phyloP scores from a whole-genome alignment of 53 echinoderm and acorn worm species.

The Paracentrotus lividus region DNA sequence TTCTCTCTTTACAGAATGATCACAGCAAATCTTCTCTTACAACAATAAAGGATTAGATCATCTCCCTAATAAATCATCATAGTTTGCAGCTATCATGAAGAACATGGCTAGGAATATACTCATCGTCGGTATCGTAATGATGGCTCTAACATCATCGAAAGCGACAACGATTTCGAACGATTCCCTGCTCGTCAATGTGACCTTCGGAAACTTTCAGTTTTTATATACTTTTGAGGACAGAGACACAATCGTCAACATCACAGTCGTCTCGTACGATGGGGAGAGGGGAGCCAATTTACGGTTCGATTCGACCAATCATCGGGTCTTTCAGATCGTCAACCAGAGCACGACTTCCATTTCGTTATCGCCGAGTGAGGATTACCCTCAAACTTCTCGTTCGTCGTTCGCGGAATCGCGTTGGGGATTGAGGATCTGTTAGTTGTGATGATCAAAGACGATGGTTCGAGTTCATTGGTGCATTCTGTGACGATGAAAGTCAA shows the following conservation, averaged over 20 bases:
- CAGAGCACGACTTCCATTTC: slow-evolving; percentile 11
- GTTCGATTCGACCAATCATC: slow-evolving; percentile 24
- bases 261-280: slow-evolving; percentile 36
- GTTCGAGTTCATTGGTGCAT: neutral
- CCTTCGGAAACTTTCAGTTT: slow-evolving; percentile 33
- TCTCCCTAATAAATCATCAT: neutral
- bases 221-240: slow-evolving; percentile 45
- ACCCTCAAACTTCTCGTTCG: slow-evolving; percentile 8
- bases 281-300: neutral
- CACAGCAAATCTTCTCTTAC: neutral
- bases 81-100: neutral
- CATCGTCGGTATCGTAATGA: neutral
- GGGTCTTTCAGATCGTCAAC: slow-evolving; percentile 64
- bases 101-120: neutral
- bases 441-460: slow-evolving; percentile 47
- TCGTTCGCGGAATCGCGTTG: slow-evolving; percentile 36
- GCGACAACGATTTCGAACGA: neutral
- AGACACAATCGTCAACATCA: neutral
- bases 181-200: slow-evolving; percentile 43
- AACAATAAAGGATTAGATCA: neutral
- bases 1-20: neutral
- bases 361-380: neutral
- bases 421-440: slow-evolving; percentile 66
- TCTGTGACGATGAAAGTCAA: slow-evolving; percentile 64
- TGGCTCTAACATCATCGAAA: neutral